phyloP scores from a whole-genome alignment of 2,888 invertebrate species.

The Caenorhabditis sp. region DNA sequence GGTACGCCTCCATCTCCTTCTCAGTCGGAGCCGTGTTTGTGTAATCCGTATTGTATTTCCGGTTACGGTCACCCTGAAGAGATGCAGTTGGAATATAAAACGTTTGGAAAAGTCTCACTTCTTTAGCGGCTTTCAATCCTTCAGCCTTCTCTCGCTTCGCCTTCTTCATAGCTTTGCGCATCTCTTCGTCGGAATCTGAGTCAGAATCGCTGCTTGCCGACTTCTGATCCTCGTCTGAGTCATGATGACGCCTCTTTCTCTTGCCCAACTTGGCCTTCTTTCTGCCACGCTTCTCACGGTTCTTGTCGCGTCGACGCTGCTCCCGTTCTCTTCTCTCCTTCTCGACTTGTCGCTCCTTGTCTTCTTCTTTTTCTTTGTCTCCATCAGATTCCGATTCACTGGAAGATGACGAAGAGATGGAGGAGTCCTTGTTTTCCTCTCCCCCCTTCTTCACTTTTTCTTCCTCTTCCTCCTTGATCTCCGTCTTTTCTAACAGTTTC shows the following conservation, averaged over 20 bases:
- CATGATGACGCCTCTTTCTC: conserved; percentile 43
- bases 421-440: conserved; percentile 17
- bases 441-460: conserved; percentile 42
- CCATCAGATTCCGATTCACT: conserved; percentile 42
- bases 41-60: conserved; percentile 89
- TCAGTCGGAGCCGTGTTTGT: conserved; percentile 87
- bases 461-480: conserved; percentile 48
- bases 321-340: conserved; percentile 64
- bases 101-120: conserved; percentile 34
- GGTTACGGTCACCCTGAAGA: conserved; percentile 86
- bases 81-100: neutral
- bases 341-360: conserved; percentile 53
- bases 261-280: conserved; percentile 73
- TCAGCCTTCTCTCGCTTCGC: conserved; percentile 75
- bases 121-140: conserved; percentile 76
- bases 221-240: conserved; percentile 25
- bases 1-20: conserved; percentile 83
- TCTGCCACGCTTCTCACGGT: conserved; percentile 70
- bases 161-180: conserved; percentile 68
- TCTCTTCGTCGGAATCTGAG: conserved; percentile 59
- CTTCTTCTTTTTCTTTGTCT: conserved; percentile 44
- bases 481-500: conserved; percentile 12
- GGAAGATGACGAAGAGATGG: conserved; percentile 33
- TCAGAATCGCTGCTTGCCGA: conserved; percentile 21
- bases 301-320: conserved; percentile 69